Base-by-base conservation (phyloP, 2,797 vertebrate species). In the Muraenolepis orangiensis region DNA sequence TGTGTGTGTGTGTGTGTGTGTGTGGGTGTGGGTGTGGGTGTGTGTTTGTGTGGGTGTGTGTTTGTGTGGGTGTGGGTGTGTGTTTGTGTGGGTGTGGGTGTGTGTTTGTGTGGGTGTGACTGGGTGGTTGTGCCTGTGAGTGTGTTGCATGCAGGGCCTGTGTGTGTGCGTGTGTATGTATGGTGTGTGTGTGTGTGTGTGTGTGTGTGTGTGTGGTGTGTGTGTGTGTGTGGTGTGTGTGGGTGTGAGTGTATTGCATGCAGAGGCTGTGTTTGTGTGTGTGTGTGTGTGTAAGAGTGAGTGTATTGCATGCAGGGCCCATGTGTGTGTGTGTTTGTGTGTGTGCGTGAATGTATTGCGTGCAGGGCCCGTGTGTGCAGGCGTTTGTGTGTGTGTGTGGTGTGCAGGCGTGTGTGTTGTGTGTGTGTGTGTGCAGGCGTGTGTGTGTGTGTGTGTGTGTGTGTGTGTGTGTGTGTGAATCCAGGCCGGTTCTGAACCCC, bases 401-500 rank as follows among this genome's bases (percentile, higher is more conserved):
- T 69, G 32, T 36, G 18, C 36, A 16, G 36, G 18, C 0, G 32
- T 34, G 18, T 36, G 32, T 69, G 30, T n/a, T n/a, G 32, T 57
- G 70, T 71, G 38, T 20, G 26, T 71, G 40, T 46, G 70, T 71
- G 38, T 46, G 40, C n/a, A n/a, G n/a, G 28, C 7, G n/a, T 46
- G 28, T 51, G 38, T 51, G 78, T 69, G 36, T 61, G 68, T 40
- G n/a, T 28, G 4, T 68, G 66, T 30, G 32, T 36, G 18, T 34
- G 32, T 70, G 31, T 30, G 32, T 68, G 69, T n/a, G 36, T 38
- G 57, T 32, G 74, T 74, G 73, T 72, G 66, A 68, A 71, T 26
- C 26, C 69, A 76, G 74, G 79, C 75, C 72, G 77, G 81, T 78
- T 84, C 69, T 86, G 80, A 88, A 80, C 70, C 66, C 40, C 67